Percentiles rank a stretch among this genome's conserved stretches.
These are phyloP conservation scores for Cactoblastis cactorum DNA, from an alignment of 2,888 invertebrate species.

Conservation along the genomic window DNA sequence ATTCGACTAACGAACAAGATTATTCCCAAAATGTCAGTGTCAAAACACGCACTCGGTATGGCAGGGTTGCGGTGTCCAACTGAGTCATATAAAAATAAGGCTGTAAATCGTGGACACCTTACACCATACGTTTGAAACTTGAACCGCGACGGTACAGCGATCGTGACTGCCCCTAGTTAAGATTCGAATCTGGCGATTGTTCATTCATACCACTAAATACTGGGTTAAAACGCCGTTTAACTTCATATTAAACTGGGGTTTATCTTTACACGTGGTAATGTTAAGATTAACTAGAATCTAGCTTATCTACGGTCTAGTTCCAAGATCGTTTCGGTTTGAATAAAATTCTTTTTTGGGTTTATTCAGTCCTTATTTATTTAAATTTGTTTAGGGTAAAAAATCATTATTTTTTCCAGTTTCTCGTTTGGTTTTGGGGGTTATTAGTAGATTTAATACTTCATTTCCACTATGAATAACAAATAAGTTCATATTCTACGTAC, in stretches of 20 bases:
- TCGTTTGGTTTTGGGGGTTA: too few relatives aligned
- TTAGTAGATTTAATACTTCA: not conserved
- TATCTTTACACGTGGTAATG: slow-evolving; percentile 29
- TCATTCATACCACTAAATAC: slow-evolving; percentile 52
- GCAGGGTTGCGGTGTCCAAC: too few relatives aligned
- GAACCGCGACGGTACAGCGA: slow-evolving; percentile 23
- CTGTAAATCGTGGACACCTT: not conserved
- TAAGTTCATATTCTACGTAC: not conserved
- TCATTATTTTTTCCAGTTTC: too few relatives aligned
- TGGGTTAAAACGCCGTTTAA: slow-evolving; percentile 19
- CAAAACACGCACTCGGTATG: too few relatives aligned
- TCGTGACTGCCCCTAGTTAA: slow-evolving; percentile 71
- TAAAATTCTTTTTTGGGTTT: too few relatives aligned
- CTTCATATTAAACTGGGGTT: slow-evolving; percentile 36
- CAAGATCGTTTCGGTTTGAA: too few relatives aligned
- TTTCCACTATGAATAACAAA: not conserved
- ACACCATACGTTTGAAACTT: slow-evolving; percentile 31
- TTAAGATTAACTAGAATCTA: too few relatives aligned
- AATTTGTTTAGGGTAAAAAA: too few relatives aligned
- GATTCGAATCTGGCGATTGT: slow-evolving; percentile 71
- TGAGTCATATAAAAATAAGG: not conserved
- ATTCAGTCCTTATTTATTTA: too few relatives aligned
- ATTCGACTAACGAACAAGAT: too few relatives aligned
- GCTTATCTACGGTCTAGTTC: too few relatives aligned
- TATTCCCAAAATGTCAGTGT: too few relatives aligned